phyloP scores from a whole-genome alignment of 2,113 vertebrate species.

The Atherinomorus stipes region DNA sequence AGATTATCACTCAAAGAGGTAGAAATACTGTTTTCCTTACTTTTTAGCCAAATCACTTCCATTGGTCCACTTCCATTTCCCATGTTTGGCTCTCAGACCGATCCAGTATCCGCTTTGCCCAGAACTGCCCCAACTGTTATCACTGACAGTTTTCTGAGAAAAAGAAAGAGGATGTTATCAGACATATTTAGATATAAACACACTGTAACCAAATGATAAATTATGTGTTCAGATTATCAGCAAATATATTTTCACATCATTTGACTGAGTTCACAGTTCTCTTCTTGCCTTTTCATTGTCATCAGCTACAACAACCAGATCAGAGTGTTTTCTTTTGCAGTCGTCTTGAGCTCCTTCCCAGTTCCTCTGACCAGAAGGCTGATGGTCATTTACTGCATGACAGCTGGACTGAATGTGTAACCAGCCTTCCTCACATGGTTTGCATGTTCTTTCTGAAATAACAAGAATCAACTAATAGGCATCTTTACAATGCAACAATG shows the following conservation, averaged over 20 bases:
- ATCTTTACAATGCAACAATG: no score
- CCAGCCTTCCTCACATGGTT: background rate
- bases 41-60: background rate
- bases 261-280: fast-evolving
- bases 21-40: conserved; percentile 8
- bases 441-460: background rate
- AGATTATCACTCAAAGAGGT: background rate
- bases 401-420: fast-evolving
- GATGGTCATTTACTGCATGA: fast-evolving
- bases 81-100: conserved; percentile 32
- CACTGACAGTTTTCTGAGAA: background rate
- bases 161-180: background rate
- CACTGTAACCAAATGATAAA: no score
- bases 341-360: background rate
- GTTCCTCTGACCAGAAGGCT: fast-evolving
- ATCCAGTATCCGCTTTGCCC: background rate
- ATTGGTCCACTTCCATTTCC: conserved; percentile 44
- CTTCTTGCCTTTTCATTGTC: conserved; percentile 20
- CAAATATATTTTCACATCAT: no score
- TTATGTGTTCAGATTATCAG: no score
- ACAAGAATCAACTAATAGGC: no score
- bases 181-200: background rate
- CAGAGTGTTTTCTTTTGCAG: conserved; percentile 9
- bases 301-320: background rate
- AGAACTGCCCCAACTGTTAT: fast-evolving